Percentiles rank a stretch among this genome's conserved stretches.
phyloP scores from a whole-genome alignment of 1,140 invertebrate species.

The Bombyx mandarina region DNA sequence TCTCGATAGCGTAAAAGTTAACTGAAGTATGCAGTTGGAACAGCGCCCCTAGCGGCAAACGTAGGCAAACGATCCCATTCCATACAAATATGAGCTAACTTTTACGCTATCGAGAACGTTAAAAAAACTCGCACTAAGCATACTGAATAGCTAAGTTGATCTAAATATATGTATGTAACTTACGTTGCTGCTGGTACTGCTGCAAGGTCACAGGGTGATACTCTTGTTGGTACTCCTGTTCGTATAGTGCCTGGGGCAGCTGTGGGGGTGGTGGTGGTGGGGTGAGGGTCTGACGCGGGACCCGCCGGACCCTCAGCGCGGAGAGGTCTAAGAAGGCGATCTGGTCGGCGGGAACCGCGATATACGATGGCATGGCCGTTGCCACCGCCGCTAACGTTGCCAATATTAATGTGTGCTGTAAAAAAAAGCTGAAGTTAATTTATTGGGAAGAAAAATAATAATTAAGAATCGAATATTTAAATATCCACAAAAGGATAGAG shows the following conservation, averaged over 20 bases:
- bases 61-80: too few species aligned
- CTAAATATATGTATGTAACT: conserved; percentile 13
- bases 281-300: conserved; percentile 54
- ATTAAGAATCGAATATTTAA: too few species aligned
- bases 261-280: conserved; percentile 28
- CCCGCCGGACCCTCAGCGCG: conserved; percentile 32
- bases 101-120: too few species aligned
- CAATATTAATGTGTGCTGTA: conserved; percentile 40
- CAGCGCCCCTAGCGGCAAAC: too few species aligned
- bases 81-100: too few species aligned
- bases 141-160: too few species aligned
- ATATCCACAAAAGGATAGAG: too few species aligned
- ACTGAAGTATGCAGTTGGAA: too few species aligned
- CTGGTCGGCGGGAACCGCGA: conserved; percentile 74
- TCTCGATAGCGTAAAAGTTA: too few species aligned
- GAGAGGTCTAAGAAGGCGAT: conserved; percentile 65
- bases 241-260: conserved; percentile 35
- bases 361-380: conserved; percentile 70
- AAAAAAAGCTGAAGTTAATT: conserved; percentile 8
- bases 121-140: too few species aligned
- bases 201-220: conserved; percentile 42
- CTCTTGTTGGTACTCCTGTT: conserved; percentile 44
- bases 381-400: conserved; percentile 34
- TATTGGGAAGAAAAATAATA: too few species aligned
- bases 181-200: conserved; percentile 41